Percentiles rank a stretch among this genome's conserved stretches.
phyloP scores from a whole-genome alignment of 2,888 invertebrate genomes.

The Lepidochrysops patricia region DNA sequence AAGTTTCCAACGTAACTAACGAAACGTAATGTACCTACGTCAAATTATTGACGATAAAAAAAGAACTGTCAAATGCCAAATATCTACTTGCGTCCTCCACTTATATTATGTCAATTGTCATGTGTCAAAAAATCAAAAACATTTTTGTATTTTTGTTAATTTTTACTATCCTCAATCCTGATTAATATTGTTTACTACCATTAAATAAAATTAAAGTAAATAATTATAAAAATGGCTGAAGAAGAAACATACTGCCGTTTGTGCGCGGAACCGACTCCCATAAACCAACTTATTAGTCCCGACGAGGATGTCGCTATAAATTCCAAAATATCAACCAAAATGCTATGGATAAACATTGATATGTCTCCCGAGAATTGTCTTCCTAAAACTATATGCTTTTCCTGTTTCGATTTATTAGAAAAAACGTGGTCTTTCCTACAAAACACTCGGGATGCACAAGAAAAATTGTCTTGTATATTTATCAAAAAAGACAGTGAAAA shows the following conservation, averaged over 20 bases:
- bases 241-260: constrained; percentile 54
- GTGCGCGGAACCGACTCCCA: constrained; percentile 57
- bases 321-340: constrained; percentile 51
- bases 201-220: no score
- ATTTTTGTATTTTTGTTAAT: neutral
- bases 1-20: no score
- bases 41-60: no score
- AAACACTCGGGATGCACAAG: constrained; percentile 50
- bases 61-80: neutral
- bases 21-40: no score
- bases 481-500: constrained; percentile 26
- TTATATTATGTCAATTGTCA: neutral
- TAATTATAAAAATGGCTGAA: constrained; percentile 28
- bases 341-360: constrained; percentile 62
- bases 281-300: constrained; percentile 44
- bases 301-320: constrained; percentile 51
- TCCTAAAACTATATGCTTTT: constrained; percentile 57
- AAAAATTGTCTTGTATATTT: constrained; percentile 43
- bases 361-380: constrained; percentile 37
- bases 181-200: no score
- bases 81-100: neutral
- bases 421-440: constrained; percentile 58
- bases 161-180: no score
- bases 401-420: constrained; percentile 60
- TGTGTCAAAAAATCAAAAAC: neutral